phyloP scores from a whole-genome alignment of 2,113 vertebrate species.

The Gavia stellata region DNA sequence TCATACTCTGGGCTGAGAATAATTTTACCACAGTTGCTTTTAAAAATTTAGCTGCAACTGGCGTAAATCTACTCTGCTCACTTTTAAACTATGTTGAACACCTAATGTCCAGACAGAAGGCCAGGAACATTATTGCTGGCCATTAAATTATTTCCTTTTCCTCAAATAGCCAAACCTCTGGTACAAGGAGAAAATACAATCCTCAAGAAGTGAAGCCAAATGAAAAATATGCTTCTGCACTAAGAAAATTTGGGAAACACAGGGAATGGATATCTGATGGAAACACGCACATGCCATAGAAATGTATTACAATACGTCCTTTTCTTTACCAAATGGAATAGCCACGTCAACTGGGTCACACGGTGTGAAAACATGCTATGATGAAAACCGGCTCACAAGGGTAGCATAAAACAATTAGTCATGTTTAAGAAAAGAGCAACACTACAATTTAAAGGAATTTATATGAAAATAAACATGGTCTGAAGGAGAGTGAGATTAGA shows the following conservation, averaged over 20 bases:
- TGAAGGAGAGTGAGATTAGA: slow-evolving; percentile 40
- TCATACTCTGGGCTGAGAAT: neutral
- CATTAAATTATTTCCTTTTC: neutral
- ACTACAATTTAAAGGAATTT: slow-evolving; percentile 68
- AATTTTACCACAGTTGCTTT: neutral
- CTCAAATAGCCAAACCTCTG: slow-evolving; percentile 52
- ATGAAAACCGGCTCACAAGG: slow-evolving; percentile 22
- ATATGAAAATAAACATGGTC: slow-evolving; percentile 63
- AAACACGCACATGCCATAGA: slow-evolving; percentile 34
- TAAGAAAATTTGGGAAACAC: slow-evolving; percentile 11
- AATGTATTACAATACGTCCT: slow-evolving; percentile 31
- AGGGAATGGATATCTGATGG: neutral
- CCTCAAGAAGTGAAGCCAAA: slow-evolving; percentile 47
- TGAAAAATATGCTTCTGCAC: slow-evolving; percentile 37
- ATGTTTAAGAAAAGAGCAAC: slow-evolving; percentile 38
- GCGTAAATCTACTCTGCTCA: neutral
- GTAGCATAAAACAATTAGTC: slow-evolving; percentile 53
- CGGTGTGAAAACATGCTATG: slow-evolving; percentile 10
- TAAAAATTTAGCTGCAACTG: neutral
- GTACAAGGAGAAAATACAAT: slow-evolving; percentile 37
- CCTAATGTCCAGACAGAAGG: neutral
- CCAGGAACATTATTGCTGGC: neutral
- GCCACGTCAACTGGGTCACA: slow-evolving; percentile 8
- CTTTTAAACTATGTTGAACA: neutral
- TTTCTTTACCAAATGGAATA: slow-evolving; percentile 8